phyloP scores from a whole-genome alignment of 2,888 invertebrate species.

The Brenthis daphne region DNA sequence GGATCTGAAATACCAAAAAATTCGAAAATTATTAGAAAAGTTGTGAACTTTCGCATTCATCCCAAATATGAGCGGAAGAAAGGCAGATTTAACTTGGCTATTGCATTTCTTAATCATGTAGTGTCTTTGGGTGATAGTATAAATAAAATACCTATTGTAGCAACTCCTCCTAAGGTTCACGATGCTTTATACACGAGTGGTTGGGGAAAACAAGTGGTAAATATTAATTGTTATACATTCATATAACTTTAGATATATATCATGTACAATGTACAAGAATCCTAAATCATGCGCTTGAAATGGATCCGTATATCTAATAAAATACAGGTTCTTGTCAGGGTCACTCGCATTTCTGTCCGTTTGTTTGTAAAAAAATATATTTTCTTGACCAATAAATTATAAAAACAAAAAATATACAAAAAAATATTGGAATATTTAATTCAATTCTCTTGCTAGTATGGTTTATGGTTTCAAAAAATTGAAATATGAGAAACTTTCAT shows the following conservation, averaged over 20 bases:
- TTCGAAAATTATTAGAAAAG: slow-evolving; percentile 24
- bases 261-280: too few relatives aligned
- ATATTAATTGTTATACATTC: not conserved
- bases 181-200: slow-evolving; percentile 36
- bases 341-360: too few relatives aligned
- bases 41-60: slow-evolving; percentile 24
- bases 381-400: too few relatives aligned
- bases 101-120: slow-evolving; percentile 29
- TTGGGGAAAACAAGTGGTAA: slow-evolving; percentile 41
- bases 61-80: slow-evolving; percentile 17
- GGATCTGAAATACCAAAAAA: slow-evolving; percentile 34
- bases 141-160: slow-evolving; percentile 35
- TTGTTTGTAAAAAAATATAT: too few relatives aligned
- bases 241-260: too few relatives aligned
- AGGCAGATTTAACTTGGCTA: slow-evolving; percentile 31
- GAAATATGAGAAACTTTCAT: too few relatives aligned
- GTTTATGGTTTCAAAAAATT: too few relatives aligned
- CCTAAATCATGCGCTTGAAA: too few relatives aligned
- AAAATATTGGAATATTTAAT: slow-evolving; percentile 1
- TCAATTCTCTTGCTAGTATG: not conserved
- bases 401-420: too few relatives aligned
- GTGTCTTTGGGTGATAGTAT: slow-evolving; percentile 28
- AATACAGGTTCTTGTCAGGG: too few relatives aligned
- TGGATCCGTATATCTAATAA: too few relatives aligned
- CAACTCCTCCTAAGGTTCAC: slow-evolving; percentile 1